Evolutionary conservation across 2,113 vertebrate species (phyloP).

Genomic region (Equus przewalskii): DNA sequence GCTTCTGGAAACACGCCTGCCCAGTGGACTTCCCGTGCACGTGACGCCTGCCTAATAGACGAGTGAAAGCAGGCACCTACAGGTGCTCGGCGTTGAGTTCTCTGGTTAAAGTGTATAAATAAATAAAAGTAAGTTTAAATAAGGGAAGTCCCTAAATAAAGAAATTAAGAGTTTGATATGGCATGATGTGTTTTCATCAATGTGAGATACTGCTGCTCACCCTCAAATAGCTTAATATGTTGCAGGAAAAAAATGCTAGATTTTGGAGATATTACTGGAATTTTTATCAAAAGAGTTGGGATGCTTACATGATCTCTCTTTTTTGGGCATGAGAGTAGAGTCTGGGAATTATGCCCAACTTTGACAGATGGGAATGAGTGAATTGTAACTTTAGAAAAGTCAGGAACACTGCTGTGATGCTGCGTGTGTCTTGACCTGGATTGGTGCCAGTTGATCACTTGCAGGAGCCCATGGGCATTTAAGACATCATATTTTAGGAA

Average conservation of each 20-base stretch:
- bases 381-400: background rate
- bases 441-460: fast-evolving
- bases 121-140: background rate
- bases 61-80: fast-evolving
- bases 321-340: background rate
- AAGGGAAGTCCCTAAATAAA: background rate
- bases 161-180: background rate
- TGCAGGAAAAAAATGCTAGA: background rate
- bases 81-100: background rate
- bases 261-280: background rate
- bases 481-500: background rate
- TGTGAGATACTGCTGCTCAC: background rate
- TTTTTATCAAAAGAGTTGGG: background rate
- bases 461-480: fast-evolving
- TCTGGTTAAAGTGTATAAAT: background rate
- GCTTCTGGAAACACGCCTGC: background rate
- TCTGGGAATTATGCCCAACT: background rate
- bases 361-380: background rate
- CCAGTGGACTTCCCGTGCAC: fast-evolving
- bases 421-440: fast-evolving
- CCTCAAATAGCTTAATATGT: background rate
- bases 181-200: fast-evolving
- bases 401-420: fast-evolving
- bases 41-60: fast-evolving
- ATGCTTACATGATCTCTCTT: background rate